Evolutionary conservation across 2,888 invertebrate genomes (phyloP), one percentile per base, ranked within the genome.

Genomic region (Pseudeuparius sepicola): DNA sequence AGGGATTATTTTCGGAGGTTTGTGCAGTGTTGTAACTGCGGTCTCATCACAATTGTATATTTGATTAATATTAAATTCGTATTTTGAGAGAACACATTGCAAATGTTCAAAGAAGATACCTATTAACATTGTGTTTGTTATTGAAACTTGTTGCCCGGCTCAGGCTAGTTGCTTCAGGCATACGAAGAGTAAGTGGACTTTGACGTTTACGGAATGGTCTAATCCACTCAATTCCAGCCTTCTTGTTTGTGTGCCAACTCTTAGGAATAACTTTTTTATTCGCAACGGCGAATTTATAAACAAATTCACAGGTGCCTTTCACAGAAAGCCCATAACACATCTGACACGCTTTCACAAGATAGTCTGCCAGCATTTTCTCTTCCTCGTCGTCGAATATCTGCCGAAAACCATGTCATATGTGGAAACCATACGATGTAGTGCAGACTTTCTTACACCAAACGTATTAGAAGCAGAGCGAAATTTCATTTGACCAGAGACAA

Each of bases 181-280:
- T 29, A 5, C 29, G 14, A 11, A 15, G 15, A 15, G 15, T 29
- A 15, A 29, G n/a, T 6, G 6, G n/a, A 20, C n/a, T 6, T 6
- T 20, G 20, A 6, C 20, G 6, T 20, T 20, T 20, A 7, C 20
- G 20, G n/a, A 20, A 20, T n/a, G n/a, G 20, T 20, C 20, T 20
- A 20, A 41, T 36, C 37, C 40, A 44, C 34, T 39, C 31, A 29
- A 16, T 18, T 24, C 38, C 26, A 7, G 39, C 35, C 10, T 5
- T n/a, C 24, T 39, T 15, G 11, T 36, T 32, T 23, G n/a, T 14
- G 2, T 26, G n/a, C 36, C 32, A 39, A 4, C 13, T 24, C 10
- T 11, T 14, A n/a, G 35, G 39, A 16, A 39, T 4, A 7, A 14
- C 12, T 28, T 31, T 36, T 20, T 28, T 18, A 17, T 31, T 32